Conservation (phyloP, 2,113 vertebrate species). For the Gobiocypris rarus region DNA sequence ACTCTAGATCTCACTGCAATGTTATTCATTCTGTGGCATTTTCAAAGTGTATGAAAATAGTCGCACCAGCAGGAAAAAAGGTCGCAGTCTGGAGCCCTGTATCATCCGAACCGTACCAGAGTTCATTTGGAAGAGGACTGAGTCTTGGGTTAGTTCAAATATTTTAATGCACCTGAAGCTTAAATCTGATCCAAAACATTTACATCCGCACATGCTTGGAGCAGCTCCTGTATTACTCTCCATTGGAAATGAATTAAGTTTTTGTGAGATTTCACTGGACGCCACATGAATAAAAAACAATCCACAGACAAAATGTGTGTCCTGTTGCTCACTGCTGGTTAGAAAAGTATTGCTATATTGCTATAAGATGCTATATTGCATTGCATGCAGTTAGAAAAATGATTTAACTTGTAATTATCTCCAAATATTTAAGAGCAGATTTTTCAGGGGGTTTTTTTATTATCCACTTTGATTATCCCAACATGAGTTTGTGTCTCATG, state of each 20-base stretch:
- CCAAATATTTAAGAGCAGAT: conserved; percentile 3
- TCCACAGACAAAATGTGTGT: background rate
- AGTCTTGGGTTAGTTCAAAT: no score
- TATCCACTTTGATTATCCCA: conserved; percentile 30
- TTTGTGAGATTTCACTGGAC: background rate
- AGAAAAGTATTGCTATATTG: no score
- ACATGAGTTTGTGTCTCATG: conserved; percentile 26
- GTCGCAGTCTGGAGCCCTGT: no score
- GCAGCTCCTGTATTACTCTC: background rate
- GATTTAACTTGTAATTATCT: background rate
- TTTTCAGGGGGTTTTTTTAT: background rate
- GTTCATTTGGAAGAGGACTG: no score
- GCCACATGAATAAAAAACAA: background rate
- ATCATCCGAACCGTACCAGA: no score
- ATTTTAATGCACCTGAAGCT: background rate
- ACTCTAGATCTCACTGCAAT: no score
- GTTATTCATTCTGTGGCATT: no score
- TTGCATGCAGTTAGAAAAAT: background rate
- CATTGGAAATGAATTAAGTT: background rate
- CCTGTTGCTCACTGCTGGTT: background rate
- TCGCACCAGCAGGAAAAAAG: no score
- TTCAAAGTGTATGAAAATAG: no score
- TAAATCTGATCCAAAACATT: background rate
- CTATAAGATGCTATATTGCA: background rate
- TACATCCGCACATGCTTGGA: background rate